Base-by-base conservation (phyloP, 2,113 vertebrate species). In the Vireo altiloquus region DNA sequence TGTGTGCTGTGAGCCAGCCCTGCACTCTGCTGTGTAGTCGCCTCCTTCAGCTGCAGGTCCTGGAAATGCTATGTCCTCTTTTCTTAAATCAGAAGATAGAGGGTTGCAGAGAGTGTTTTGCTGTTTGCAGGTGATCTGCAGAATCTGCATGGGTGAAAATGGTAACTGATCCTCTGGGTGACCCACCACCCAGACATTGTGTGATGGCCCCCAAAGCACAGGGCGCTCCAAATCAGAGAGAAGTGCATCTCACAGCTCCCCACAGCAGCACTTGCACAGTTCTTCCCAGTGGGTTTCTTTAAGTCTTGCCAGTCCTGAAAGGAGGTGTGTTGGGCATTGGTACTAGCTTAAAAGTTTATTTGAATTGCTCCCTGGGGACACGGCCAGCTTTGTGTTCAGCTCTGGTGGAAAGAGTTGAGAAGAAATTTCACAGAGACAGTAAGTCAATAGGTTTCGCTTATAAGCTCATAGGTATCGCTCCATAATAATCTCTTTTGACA, bases 401-500 rank as follows among this genome's bases (percentile, higher is more conserved):
- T 89, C 68, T 37, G 31, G 19, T 79, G 57, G 77, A 89, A 95
- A 86, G 56, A 92, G 83, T 84, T 56, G 77, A 91, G 90, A 91
- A 90, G 70, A 88, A 89, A 83, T 95, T 88, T 96, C 47, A 27
- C 33, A 74, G 82, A 92, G 72, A 90, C 86, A 83, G 80, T 89
- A 84, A 94, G 88, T 95, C 90, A 72, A 88, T 82, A 95, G 47
- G 47, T 78, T 78, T 87, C 8, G 0, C 54, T 61, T 70, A 70
- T 11, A 39, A 78, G 11, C 87, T 94, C 35, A 53, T 50, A 96
- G 57, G 70, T 96, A 84, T 87, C 2, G 0, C 77, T 92, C 84
- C 88, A 57, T 82, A 84, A 92, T 94, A 96, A 93, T 91, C 80
- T 76, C 46, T 89, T 87, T 90, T 95, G 94, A 95, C 72, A 90